phyloP scores from a whole-genome alignment of 2,888 invertebrate species.

The Galeopsomyia nigrocyanea region DNA sequence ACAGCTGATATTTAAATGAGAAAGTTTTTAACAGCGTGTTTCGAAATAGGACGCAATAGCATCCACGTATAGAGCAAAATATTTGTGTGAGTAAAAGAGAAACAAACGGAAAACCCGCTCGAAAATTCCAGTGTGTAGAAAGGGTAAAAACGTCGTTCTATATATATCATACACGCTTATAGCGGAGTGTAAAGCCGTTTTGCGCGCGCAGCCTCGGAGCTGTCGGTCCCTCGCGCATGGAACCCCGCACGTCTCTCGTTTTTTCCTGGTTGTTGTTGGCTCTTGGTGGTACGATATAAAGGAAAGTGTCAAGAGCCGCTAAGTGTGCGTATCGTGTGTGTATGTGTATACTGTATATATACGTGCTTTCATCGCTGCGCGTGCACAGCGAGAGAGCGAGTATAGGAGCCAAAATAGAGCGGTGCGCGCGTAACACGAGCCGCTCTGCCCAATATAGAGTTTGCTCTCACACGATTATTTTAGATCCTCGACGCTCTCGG shows the following conservation, averaged over 20 bases:
- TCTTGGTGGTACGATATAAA: not conserved
- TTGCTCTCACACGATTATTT: slow-evolving; percentile 63
- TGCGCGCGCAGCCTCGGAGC: not conserved
- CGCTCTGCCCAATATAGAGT: slow-evolving; percentile 66
- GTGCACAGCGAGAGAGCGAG: slow-evolving; percentile 17
- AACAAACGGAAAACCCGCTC: not conserved
- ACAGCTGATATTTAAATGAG: too few species aligned
- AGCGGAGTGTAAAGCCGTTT: not conserved
- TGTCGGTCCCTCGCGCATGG: not conserved
- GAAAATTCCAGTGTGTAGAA: slow-evolving; percentile 11
- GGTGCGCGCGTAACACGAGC: slow-evolving; percentile 62
- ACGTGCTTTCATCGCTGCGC: not conserved
- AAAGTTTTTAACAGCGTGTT: too few species aligned
- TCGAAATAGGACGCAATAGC: not conserved
- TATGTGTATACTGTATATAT: not conserved
- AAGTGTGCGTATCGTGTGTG: slow-evolving; percentile 7
- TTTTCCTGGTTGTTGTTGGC: slow-evolving; percentile 1
- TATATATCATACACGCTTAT: not conserved
- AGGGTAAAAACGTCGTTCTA: slow-evolving; percentile 2
- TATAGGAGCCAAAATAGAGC: slow-evolving; percentile 51
- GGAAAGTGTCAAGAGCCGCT: too few species aligned
- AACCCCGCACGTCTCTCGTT: slow-evolving; percentile 8
- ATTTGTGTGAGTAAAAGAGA: too few species aligned
- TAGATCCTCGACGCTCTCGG: slow-evolving; percentile 51
- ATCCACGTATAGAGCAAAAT: too few species aligned